Evolutionary conservation across 53 echinoderm and acorn worm species (phyloP), one percentile per base, ranked within the genome.

Genomic region (Pentamera pediparva): DNA sequence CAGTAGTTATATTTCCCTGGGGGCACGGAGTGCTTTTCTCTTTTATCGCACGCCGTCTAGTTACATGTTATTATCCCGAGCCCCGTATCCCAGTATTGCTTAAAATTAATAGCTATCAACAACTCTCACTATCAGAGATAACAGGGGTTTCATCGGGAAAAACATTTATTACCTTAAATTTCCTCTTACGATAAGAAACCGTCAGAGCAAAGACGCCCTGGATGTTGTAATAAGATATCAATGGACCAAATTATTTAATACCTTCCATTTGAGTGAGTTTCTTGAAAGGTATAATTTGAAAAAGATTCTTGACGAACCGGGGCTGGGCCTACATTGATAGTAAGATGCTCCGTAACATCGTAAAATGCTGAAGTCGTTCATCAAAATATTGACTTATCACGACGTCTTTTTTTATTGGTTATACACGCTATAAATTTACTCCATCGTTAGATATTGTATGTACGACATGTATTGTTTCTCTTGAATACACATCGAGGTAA

Each of bases 31-130:
- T 67, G 11, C 67, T 67, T 67, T 67, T 41, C 25, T 67, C 43
- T n/a, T 67, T 43, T 67, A 67, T 67, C 20, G 28, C 30, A 32
- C 31, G 19, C 20, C 34, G 32, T 35, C 27, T 41, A 26, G 9
- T 65, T 65, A 40, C 45, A 40, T 67, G 30, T 27, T 41, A 26
- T 38, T 67, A 67, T 43, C 37, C 11, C 34, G 40, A 26, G 32
- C 37, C 41, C 45, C 30, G 28, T 45, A 43, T 67, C 30, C 67
- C 29, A 38, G 30, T 24, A 67, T 67, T 41, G 25, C 27, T 67
- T 20, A 67, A 41, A 21, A 67, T 67, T 67, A 67, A 67, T 67
- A 67, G 67, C 67, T 67, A 67, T 67, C 67, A 67, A 67, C 67
- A 67, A 29, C 32, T n/a, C 10, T 21, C 45, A 45, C 67, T 67